Evolutionary conservation across 2,797 vertebrate species (phyloP).

Genomic region (Varecia variegata): DNA sequence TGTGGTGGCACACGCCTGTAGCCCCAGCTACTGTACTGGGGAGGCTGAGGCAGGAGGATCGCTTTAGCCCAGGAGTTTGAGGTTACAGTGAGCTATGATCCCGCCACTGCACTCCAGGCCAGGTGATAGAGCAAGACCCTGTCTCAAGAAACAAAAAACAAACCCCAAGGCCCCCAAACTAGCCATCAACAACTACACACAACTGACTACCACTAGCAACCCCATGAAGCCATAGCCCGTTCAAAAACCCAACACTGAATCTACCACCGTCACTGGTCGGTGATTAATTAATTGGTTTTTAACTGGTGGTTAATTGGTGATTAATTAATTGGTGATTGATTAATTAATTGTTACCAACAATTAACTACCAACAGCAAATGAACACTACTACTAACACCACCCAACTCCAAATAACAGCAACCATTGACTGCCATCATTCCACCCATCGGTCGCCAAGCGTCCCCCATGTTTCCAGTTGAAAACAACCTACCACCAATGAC

Average conservation of each 20-base stretch:
- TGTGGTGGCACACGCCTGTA: background rate
- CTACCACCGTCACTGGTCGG: background rate
- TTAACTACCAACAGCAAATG: background rate
- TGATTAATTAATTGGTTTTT: too few species aligned
- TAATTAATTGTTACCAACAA: background rate
- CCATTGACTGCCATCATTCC: background rate
- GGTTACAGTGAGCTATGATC: background rate
- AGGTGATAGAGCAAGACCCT: background rate
- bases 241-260: background rate
- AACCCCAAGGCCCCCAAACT: background rate
- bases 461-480: background rate
- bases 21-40: background rate
- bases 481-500: too few species aligned
- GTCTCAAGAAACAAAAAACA: background rate
- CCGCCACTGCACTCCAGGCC: background rate
- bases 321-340: too few species aligned
- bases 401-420: background rate
- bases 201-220: too few species aligned
- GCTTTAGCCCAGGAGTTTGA: background rate
- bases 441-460: background rate
- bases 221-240: background rate
- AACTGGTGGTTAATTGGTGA: too few species aligned
- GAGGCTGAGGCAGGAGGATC: background rate
- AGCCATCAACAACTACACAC: background rate
- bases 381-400: accelerated